Percentiles rank a stretch among this genome's conserved stretches.
Evolutionary conservation across 2,888 invertebrate genomes (phyloP).

Genomic region (Allolobophora icterica): DNA sequence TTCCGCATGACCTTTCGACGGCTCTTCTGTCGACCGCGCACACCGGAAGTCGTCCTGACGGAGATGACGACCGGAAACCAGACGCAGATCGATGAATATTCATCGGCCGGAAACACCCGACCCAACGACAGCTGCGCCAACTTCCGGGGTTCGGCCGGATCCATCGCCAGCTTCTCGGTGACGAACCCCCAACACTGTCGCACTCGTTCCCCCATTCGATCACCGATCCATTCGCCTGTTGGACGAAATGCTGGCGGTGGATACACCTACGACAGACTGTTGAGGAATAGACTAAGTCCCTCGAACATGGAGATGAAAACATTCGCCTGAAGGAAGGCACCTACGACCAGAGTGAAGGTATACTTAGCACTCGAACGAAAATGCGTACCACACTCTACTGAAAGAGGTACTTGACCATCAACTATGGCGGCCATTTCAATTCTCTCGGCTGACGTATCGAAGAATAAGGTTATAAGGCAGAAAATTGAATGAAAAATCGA

Average conservation of each 20-base stretch:
- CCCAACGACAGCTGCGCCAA: too few species aligned
- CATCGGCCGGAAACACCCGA: neutral
- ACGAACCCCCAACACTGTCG: neutral
- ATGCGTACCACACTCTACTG: neutral
- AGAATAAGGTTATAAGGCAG: neutral
- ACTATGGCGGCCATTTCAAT: neutral
- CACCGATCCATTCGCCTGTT: neutral
- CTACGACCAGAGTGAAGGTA: neutral
- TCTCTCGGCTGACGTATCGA: neutral
- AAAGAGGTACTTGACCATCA: too few species aligned
- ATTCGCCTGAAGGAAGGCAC: neutral
- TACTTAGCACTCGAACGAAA: neutral
- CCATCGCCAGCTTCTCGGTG: slow-evolving; percentile 21
- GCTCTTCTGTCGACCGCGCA: slow-evolving; percentile 43
- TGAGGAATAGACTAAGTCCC: neutral
- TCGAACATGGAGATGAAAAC: slow-evolving; percentile 14
- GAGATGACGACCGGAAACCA: slow-evolving; percentile 15
- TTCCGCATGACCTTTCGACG: slow-evolving; percentile 48
- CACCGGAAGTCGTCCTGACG: neutral
- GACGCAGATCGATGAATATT: neutral
- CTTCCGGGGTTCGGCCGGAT: neutral
- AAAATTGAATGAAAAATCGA: too few species aligned
- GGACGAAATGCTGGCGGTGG: neutral
- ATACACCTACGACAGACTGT: neutral
- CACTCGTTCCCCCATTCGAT: neutral